Conservation (phyloP, 2,113 vertebrate genomes). For the Clarias gariepinus region DNA sequence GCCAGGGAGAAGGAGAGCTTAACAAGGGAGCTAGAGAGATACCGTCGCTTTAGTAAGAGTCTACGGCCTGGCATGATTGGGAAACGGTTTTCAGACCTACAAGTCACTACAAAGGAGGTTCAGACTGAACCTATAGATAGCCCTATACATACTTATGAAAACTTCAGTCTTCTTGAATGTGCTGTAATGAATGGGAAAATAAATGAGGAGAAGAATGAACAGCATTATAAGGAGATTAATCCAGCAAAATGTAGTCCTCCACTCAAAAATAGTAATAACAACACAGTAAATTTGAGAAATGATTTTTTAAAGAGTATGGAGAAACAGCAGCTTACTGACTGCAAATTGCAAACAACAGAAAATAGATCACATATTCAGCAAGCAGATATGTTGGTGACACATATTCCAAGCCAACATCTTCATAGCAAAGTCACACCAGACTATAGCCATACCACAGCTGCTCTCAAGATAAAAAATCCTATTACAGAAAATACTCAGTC, state of each 20-base stretch:
- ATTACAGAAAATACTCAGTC: slow-evolving; percentile 83
- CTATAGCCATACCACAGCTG: slow-evolving; percentile 87
- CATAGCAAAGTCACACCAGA: slow-evolving; percentile 97
- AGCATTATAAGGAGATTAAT: slow-evolving; percentile 77
- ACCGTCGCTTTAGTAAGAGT: slow-evolving; percentile 88
- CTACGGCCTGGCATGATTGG: slow-evolving; percentile 85
- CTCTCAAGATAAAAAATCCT: slow-evolving; percentile 91
- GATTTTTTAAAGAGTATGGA: slow-evolving; percentile 87
- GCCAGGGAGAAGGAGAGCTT: slow-evolving; percentile 92
- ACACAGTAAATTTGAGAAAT: slow-evolving; percentile 79
- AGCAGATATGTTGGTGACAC: slow-evolving; percentile 86
- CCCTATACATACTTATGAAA: slow-evolving; percentile 80
- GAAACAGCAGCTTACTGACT: slow-evolving; percentile 75
- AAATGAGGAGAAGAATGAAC: slow-evolving; percentile 79
- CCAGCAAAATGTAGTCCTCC: slow-evolving; percentile 77
- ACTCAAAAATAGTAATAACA: slow-evolving; percentile 78
- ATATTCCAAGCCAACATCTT: slow-evolving; percentile 90
- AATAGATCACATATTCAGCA: slow-evolving; percentile 83
- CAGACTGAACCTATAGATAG: slow-evolving; percentile 86
- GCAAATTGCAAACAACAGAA: slow-evolving; percentile 79
- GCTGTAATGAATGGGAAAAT: slow-evolving; percentile 85
- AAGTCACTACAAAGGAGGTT: slow-evolving; percentile 89
- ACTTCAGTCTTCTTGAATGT: slow-evolving; percentile 77
- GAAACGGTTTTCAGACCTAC: slow-evolving; percentile 88
- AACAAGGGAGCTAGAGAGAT: slow-evolving; percentile 88